Evolutionary conservation across 2,888 invertebrate genomes (phyloP), one percentile per base, ranked within the genome.

Genomic region (Leucoma salicis): DNA sequence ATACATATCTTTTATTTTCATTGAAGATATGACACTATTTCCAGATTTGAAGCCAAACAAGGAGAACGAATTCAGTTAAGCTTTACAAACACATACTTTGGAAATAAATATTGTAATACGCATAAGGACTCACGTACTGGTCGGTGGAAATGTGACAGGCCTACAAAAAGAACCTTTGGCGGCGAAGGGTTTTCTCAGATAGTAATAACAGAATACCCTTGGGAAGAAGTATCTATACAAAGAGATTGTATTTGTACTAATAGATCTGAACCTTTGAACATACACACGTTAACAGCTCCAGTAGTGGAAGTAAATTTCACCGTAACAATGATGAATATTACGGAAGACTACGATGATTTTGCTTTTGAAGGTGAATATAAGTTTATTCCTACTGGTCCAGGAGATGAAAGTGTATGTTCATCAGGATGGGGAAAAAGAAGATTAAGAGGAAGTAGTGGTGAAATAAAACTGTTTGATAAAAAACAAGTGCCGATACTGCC

Each of bases 301-400:
- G 91, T 93, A 41, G 92, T 95, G 6, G 93, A 94, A 74, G 91
- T 95, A 0, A 93, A 93, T 66, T 95, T 95, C 70, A 92, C 93
- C 13, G 92, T 95, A 5, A 92, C 93, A 10, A 91, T 93, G 74
- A 95, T 96, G 96, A 93, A 94, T 80, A 93, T 95, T 42, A 93
- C 94, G 5, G 94, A 96, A 78, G 94, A 96, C 82, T 94, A 95
- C 67, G 91, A 93, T 42, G 93, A 94, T 70, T 95, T 95, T 78
- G 92, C 93, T 70, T 95, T 96, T 80, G 95, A 95, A 65, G 94
- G 93, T 0, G 92, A 92, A 70, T 94, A 92, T 61, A 93, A 93
- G 68, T 94, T 93, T 73, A 80, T 93, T 34, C 88, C 92, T 0
- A 87, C 86, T 31, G 88, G 83, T 1, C 91, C 90, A 6, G 89